Evolutionary conservation across 1,140 invertebrate species (phyloP), one percentile per base, ranked within the genome.

Genomic region (Eubasilissa regina): DNA sequence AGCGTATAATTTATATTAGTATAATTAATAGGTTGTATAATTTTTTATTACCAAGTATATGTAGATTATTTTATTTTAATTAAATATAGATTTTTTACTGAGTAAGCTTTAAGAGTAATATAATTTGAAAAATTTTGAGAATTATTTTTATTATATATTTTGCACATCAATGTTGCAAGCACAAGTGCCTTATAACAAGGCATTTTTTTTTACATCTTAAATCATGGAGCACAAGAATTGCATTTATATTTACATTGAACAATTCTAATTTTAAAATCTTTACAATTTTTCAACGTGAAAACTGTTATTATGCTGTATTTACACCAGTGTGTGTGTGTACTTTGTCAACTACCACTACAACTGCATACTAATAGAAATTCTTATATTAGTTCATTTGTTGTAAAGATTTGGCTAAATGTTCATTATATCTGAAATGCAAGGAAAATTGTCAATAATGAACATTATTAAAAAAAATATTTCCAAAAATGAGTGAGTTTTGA

Each of bases 131-230:
- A 75, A 43, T 75, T 58, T 62, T 51, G 73, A 60, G 35, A 75
- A 60, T 58, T 19, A 75, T 60, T 56, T 44, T 60, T 58, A 45
- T 77, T n/a, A 48, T 78, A 51, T 76, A 78, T 78, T 72, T 78
- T 73, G 77, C 77, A 78, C 77, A 47, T 55, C 48, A 78, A 51
- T 66, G 55, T 51, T 78, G 77, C 77, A 72, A 77, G 78, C 78
- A 80, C 78, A 81, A 81, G 80, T 81, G 80, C 80, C 80, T 81
- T 81, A 78, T 77, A 56, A 44, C 13, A 78, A 81, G 80, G 80
- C 80, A 81, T 81, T 77, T 75, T 56, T 68, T 64, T 60, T 68
- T 53, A 55, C 64, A 77, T 56, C 17, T 58, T 53, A 53, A 47
- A 64, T 21, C 62, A 62, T 75, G 35, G 72, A 79, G 78, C 78